Evolutionary conservation across 2,797 vertebrate genomes (phyloP).

Genomic region (Coracias cyanogaster): DNA sequence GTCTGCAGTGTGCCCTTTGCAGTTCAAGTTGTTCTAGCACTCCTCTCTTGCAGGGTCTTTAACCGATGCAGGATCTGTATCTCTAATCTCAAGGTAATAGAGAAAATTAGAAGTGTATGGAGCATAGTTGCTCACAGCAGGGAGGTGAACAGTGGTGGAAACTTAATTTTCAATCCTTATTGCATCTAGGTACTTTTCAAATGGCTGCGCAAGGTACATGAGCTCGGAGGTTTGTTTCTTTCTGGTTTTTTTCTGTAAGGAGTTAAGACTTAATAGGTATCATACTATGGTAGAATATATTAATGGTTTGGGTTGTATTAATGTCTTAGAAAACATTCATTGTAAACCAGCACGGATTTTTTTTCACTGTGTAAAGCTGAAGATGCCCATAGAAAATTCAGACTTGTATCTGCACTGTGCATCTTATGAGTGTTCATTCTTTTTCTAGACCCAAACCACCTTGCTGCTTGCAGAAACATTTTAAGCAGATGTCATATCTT

Average conservation of each 20-base stretch:
- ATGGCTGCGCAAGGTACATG: not conserved
- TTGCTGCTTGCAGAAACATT: not conserved
- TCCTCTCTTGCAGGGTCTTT: not conserved
- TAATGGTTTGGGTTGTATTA: not conserved
- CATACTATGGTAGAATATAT: not conserved
- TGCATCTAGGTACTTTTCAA: not conserved
- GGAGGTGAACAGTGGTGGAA: not conserved
- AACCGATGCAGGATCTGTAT: not conserved
- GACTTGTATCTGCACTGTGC: not conserved
- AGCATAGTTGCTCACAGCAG: not conserved
- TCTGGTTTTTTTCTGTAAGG: not conserved
- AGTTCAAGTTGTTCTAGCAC: not conserved
- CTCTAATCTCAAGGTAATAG: not conserved
- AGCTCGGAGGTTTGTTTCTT: not conserved
- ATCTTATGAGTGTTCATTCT: not conserved
- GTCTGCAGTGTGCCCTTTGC: not conserved
- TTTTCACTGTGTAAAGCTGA: not conserved
- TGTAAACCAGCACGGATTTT: rapidly evolving
- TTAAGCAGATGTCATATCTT: not conserved
- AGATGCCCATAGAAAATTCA: not conserved
- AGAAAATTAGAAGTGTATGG: not conserved
- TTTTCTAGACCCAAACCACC: not conserved
- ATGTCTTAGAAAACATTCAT: not conserved
- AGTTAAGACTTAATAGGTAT: not conserved
- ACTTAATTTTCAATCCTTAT: not conserved